Evolutionary conservation across 2,888 invertebrate species (phyloP).

Genomic region (Therioaphis trifolii): DNA sequence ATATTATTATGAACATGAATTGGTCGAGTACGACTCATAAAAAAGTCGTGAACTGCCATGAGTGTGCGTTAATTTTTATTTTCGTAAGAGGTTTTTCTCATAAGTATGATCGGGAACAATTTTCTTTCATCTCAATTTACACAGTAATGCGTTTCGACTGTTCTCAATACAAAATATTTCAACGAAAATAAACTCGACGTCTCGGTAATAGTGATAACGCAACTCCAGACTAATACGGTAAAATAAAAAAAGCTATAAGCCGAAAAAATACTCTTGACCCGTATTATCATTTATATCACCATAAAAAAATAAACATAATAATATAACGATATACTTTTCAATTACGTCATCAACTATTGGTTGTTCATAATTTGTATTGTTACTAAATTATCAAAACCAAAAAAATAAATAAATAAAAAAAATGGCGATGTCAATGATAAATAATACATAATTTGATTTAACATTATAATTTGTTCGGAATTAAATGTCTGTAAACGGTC

Average conservation of each 20-base stretch:
- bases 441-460: too few relatives aligned
- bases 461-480: too few relatives aligned
- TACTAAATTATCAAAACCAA: too few relatives aligned
- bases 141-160: not conserved
- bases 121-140: not conserved
- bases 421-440: too few relatives aligned
- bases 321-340: too few relatives aligned
- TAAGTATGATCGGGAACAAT: conserved; percentile 1
- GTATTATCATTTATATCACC: not conserved
- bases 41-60: not conserved
- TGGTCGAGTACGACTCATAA: not conserved
- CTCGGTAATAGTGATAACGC: not conserved
- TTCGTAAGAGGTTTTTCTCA: conserved; percentile 23
- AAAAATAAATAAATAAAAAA: too few relatives aligned
- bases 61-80: conserved; percentile 9
- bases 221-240: not conserved
- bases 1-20: too few relatives aligned
- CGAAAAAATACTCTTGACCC: not conserved
- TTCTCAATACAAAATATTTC: conserved; percentile 9
- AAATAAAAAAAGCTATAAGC: not conserved
- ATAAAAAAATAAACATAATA: not conserved
- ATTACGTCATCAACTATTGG: too few relatives aligned
- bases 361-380: too few relatives aligned
- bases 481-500: too few relatives aligned
- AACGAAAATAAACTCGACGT: not conserved